Base-by-base conservation (phyloP, 2,113 vertebrate genomes). In the Lanius collurio region DNA sequence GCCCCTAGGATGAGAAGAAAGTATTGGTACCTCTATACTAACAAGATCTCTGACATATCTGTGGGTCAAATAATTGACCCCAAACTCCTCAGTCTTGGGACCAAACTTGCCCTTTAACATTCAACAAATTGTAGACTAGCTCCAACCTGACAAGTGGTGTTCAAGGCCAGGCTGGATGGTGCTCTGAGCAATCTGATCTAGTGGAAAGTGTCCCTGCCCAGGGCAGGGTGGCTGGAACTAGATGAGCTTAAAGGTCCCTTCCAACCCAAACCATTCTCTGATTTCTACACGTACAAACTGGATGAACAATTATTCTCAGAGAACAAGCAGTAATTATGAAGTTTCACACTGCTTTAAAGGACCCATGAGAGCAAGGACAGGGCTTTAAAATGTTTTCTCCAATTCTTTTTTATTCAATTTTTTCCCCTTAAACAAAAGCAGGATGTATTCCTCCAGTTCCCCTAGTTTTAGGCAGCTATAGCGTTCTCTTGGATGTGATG, bases 261-360 rank as follows among this genome's bases (percentile, higher is more conserved):
- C 39, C 30, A 68, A 53, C 17, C 6, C 63, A 55, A 53, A 35
- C 8, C 5, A 11, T 53, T 89, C 39, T 53, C 30, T 68, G 39
- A 53, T 31, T 41, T 41, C 11, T 55, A 0, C 9, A 35, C 31
- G 39, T 35, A 35, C 24, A 69, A 82, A 44, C 52, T 68, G 57
- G 84, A 88, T 10, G 21, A 57, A 74, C 80, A n/a, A 74, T 80
- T 87, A 52, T 47, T 95, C 69, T 67, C 68, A 87, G 20, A 89
- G 39, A 88, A 93, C 78, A 93, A 93, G 78, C 64, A 81, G 92
- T 83, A 93, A 92, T 65, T 33, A 47, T 24, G 68, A 93, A 93
- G 83, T 35, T 87, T 77, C 93, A 87, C 9, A 79, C 28, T 63
- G 18, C 42, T 96, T 97, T 94, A 64, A 87, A 97, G 41, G 59